Percentiles rank a stretch among this genome's conserved stretches.
Conservation (phyloP, 2,113 vertebrate species). For the Aegithalos caudatus region DNA sequence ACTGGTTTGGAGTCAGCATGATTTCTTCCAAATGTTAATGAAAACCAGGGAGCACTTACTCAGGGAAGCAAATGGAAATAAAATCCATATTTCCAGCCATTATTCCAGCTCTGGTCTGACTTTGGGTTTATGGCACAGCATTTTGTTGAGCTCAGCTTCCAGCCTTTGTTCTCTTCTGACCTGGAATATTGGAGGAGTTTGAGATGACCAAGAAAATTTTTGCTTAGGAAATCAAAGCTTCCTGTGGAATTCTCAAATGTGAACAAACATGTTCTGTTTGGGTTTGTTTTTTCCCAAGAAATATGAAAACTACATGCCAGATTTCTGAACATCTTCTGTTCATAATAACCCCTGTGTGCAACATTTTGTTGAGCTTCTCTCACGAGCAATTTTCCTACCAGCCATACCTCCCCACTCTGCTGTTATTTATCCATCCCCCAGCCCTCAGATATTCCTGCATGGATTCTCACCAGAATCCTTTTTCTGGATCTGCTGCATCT, state of each 20-base stretch:
- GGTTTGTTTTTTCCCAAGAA: not conserved
- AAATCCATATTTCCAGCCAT: not conserved
- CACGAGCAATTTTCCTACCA: not conserved
- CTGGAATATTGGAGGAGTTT: not conserved
- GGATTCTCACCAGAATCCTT: not conserved
- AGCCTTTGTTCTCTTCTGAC: not conserved
- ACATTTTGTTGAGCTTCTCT: not conserved
- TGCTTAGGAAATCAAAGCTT: not conserved
- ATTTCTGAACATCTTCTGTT: not conserved
- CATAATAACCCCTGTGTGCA: rapidly evolving
- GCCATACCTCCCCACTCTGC: not conserved
- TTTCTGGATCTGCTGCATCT: not conserved
- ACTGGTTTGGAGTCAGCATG: not conserved
- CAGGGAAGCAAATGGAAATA: conserved; percentile 2
- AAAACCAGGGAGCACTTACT: not conserved
- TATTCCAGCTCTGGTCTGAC: not conserved
- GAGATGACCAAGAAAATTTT: not conserved
- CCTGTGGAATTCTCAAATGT: not conserved
- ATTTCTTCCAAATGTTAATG: conserved; percentile 41
- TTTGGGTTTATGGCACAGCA: not conserved
- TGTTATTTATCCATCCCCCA: not conserved
- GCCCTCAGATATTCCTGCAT: not conserved
- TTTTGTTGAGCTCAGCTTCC: not conserved
- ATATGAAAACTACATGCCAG: not conserved
- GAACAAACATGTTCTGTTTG: not conserved